These are phyloP conservation scores for Drosophila emarginata DNA, from an alignment of 2,888 invertebrate species.

Conservation along the genomic window DNA sequence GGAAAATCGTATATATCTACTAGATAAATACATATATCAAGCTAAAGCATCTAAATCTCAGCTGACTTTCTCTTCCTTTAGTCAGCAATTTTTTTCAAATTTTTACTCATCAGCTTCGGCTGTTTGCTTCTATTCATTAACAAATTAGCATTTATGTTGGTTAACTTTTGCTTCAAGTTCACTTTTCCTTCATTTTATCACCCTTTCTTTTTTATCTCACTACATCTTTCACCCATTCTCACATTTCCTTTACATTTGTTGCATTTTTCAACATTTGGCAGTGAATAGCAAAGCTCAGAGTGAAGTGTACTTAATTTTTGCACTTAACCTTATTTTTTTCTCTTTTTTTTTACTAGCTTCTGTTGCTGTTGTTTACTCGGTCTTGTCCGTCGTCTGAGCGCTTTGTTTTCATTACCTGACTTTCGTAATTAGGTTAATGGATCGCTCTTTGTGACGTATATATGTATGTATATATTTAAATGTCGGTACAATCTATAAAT, in stretches of 20 bases:
- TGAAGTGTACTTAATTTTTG: conserved; percentile 27
- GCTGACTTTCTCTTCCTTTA: not conserved
- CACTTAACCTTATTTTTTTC: conserved; percentile 37
- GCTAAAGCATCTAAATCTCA: too few relatives aligned
- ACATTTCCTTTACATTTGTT: conserved; percentile 33
- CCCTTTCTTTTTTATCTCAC: not conserved
- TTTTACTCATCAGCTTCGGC: not conserved
- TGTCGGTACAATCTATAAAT: not conserved
- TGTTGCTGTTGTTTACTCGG: not conserved
- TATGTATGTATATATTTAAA: not conserved
- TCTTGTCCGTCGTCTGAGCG: conserved; percentile 18
- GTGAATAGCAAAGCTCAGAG: conserved; percentile 1
- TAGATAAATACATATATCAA: too few relatives aligned
- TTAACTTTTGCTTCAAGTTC: conserved; percentile 42
- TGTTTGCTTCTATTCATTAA: conserved; percentile 41
- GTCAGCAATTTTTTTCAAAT: not conserved
- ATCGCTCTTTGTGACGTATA: conserved; percentile 54
- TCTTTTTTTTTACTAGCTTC: not conserved
- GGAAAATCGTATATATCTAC: not conserved
- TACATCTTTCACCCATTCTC: conserved; percentile 8
- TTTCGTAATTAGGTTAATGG: conserved; percentile 72
- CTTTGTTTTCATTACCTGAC: conserved; percentile 46
- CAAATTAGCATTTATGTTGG: conserved; percentile 62
- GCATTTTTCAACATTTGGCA: conserved; percentile 26
- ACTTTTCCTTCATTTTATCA: conserved; percentile 15